Base-by-base conservation (phyloP, 1,140 invertebrate species). In the Globodera ellingtonae region DNA sequence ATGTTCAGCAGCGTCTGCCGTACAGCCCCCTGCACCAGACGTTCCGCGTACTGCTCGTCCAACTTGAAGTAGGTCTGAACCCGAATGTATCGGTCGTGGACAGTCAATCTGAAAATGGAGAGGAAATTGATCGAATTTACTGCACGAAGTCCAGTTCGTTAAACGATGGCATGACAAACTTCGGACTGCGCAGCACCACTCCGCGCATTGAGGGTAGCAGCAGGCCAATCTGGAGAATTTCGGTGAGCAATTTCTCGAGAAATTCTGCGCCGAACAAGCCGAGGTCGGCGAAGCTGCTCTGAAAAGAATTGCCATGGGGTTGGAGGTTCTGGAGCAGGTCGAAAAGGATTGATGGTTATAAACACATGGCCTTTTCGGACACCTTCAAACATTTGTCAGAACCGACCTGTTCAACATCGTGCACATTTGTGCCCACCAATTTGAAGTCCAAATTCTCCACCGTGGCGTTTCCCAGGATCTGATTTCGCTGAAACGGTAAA, bases 51-150 rank as follows among this genome's bases (percentile, higher is more conserved):
- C n/a, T 76, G 62, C 67, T 88, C 87, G 77, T 88, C 87, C 48
- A 88, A 77, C 75, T 88, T 88, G 80, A 88, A 88, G 75, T 88
- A 88, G n/a, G 87, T 88, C 70, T 87, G 83, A 4, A 88, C 88
- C 75, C 79, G 76, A 59, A 88, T 79, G 76, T 86, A 88, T n/a
- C 87, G 79, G 18, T 88, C 87, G 73, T 88, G 87, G 70, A 88
- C 85, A 6, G 86, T 78, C 67, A 88, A 72, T 81, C 87, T 88
- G 73, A 72, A 84, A 77, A 13, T 9, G 8, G 46, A 66, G 44
- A 35, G 35, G 35, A 35, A 35, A 35, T 35, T 2, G 6, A 13
- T 24, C 59, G 79, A 59, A 84, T 35, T 67, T 78, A 2, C 59
- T 50, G 35, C 15, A 47, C n/a, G 21, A 59, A 79, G 79, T 48